Evolutionary conservation across 2,888 invertebrate species (phyloP), one percentile per base, ranked within the genome.

Genomic region (Elaeidobius kamerunicus): DNA sequence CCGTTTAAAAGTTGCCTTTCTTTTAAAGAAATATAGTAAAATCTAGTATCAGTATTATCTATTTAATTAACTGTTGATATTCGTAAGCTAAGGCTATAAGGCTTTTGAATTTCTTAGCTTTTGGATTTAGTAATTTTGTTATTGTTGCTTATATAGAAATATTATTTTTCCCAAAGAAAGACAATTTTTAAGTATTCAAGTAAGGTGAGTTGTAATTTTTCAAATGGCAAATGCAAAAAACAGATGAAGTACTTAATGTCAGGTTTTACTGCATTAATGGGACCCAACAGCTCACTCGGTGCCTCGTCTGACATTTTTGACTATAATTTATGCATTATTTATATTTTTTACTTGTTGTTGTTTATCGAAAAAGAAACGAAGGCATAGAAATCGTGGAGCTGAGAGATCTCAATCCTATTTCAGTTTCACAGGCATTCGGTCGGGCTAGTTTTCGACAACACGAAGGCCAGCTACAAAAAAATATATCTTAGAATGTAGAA

Each of bases 371-470:
- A 57, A 60, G 59, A 59, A 55, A 57, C 63, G 65, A 45, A 45
- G 52, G 46, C 52, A 41, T 46, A 32, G 34, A 46, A 41, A 41
- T 40, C 35, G 52, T 28, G 45, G 67, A 69, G 65, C 70, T 69
- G 67, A 66, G 70, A 69, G 73, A 73, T 73, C 72, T 72, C 72
- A 68, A 60, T 68, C 67, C 67, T 52, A 52, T 30, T 36, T 34
- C 35, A 52, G 39, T n/a, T 19, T 36, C 41, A 46, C 45, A 35
- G 34, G 39, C 38, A 35, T 39, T 46, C 28, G 28, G 27, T 38
- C 42, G 41, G 19, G 52, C 52, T 46, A 28, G 19, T 41, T 46
- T 46, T 46, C 27, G 14, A 16, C 4, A 30, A 30, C 30, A n/a
- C 30, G 9, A 3, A 11, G 2, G 30, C 30, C 11, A 14, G 18